Percentiles rank a stretch among this genome's conserved stretches.
These are phyloP conservation scores for Eriocheir sinensis DNA, from an alignment of 1,140 invertebrate species.

Conservation along the genomic window DNA sequence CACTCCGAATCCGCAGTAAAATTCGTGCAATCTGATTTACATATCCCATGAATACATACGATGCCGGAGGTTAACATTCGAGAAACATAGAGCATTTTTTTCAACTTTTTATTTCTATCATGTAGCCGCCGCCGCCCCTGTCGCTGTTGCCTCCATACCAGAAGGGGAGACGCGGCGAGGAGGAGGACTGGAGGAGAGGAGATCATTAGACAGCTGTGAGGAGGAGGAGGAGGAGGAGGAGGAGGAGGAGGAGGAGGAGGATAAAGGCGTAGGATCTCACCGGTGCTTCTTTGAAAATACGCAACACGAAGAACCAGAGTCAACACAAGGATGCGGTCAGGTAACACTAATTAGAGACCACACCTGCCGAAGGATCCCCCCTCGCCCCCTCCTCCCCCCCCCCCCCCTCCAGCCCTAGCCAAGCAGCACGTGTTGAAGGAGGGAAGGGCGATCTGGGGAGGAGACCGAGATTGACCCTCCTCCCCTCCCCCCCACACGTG, in stretches of 20 bases:
- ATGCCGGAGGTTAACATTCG: neutral
- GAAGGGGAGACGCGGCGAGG: neutral
- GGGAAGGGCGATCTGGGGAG: no score
- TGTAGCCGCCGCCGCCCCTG: neutral
- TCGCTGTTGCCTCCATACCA: neutral
- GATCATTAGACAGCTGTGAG: neutral
- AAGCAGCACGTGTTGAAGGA: no score
- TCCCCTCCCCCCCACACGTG: no score
- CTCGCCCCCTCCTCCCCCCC: neutral
- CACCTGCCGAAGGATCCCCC: no score
- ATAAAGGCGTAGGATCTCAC: no score
- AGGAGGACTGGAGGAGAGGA: neutral
- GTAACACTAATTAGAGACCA: no score
- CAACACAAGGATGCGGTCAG: no score
- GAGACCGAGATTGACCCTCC: neutral
- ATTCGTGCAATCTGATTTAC: constrained; percentile 66
- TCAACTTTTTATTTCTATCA: neutral
- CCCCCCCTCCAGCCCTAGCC: no score
- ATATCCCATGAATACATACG: constrained; percentile 68
- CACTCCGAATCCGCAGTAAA: constrained; percentile 67
- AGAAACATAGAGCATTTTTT: neutral
- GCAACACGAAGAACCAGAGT: no score
- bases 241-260: neutral
- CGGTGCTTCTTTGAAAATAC: neutral
- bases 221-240: neutral